phyloP scores from a whole-genome alignment of 2,888 invertebrate species.

The Metopia argyrocephala region DNA sequence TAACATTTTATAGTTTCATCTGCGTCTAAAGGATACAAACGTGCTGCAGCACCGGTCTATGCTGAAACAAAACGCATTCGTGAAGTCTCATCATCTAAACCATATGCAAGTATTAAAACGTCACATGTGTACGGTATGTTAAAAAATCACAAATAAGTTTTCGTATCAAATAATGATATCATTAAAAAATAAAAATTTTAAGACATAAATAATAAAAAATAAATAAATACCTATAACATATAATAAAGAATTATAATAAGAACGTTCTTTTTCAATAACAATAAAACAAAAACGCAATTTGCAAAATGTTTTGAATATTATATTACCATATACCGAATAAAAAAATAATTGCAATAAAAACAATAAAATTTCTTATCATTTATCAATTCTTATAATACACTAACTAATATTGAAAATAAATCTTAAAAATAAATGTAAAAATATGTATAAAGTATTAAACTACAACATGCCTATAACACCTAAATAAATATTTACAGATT shows the following conservation, averaged over 20 bases:
- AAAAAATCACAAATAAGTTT: constrained; percentile 72
- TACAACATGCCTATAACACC: too few species aligned
- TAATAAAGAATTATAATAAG: neutral
- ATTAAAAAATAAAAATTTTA: constrained; percentile 1
- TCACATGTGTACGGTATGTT: constrained; percentile 71
- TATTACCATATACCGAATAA: too few species aligned
- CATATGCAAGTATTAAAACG: constrained; percentile 68
- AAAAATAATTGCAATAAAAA: too few species aligned
- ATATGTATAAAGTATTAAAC: too few species aligned
- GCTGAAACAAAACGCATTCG: constrained; percentile 74
- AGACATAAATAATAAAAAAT: neutral
- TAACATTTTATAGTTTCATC: constrained; percentile 74
- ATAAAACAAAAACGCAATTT: too few species aligned
- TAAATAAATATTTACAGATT: too few species aligned
- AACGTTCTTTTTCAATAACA: too few species aligned
- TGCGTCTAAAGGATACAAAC: constrained; percentile 72
- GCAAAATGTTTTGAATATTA: too few species aligned
- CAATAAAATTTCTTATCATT: too few species aligned
- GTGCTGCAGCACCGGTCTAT: constrained; percentile 67
- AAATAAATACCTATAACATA: neutral
- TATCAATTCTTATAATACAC: too few species aligned
- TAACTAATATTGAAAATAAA: too few species aligned
- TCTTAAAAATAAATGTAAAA: too few species aligned
- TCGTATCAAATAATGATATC: constrained; percentile 5
- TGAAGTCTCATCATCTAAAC: constrained; percentile 72